Percentiles rank a stretch among this genome's conserved stretches.
phyloP scores from a whole-genome alignment of 2,113 vertebrate species.

The Eolophus roseicapilla region DNA sequence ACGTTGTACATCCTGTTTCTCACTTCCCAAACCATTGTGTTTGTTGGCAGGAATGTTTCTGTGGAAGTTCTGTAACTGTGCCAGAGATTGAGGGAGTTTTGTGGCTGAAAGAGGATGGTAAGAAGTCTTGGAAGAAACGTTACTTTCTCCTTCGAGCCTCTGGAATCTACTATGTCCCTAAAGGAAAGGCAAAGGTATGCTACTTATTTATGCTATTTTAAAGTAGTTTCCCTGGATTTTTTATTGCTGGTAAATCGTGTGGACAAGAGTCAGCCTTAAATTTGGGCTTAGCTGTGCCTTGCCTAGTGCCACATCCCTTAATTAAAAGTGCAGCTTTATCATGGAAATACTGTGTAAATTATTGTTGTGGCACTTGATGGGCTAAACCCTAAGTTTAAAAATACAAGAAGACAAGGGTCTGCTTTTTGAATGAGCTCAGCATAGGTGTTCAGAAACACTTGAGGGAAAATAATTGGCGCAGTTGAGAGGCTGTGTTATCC shows the following conservation, averaged over 20 bases:
- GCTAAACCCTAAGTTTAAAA: background rate
- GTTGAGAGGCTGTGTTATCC: background rate
- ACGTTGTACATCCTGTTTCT: background rate
- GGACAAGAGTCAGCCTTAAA: background rate
- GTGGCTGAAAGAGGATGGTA: conserved; percentile 97
- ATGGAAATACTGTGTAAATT: background rate
- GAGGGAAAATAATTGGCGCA: background rate
- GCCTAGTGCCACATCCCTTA: background rate
- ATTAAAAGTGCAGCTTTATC: background rate
- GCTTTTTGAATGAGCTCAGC: background rate
- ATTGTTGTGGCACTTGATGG: background rate
- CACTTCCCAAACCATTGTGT: background rate
- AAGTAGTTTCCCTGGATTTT: background rate
- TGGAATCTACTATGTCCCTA: conserved; percentile 97
- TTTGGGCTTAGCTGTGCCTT: background rate
- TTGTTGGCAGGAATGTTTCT: conserved; percentile 90
- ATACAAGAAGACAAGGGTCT: background rate
- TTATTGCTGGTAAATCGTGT: background rate
- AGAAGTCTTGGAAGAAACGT: conserved; percentile 98
- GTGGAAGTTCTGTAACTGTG: conserved; percentile 93
- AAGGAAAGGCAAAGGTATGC: conserved; percentile 95
- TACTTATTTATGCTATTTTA: background rate
- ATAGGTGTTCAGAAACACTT: background rate
- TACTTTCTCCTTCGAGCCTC: conserved; percentile 96
- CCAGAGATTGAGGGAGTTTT: conserved; percentile 97